Evolutionary conservation across 2,888 invertebrate genomes (phyloP).

Genomic region (Leucophenga maculata): DNA sequence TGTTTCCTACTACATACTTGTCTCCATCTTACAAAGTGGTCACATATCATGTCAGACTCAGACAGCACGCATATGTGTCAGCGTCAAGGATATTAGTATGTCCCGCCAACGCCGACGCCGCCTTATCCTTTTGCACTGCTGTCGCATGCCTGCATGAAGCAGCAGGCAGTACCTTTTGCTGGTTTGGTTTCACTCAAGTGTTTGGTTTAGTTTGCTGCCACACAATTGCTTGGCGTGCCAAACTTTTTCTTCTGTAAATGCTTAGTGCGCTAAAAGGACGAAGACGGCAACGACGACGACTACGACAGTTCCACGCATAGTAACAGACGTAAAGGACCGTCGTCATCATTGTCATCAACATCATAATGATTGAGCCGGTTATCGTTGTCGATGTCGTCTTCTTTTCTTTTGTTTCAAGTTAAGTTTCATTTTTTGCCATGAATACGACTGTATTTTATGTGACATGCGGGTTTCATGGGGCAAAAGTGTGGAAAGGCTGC

Average conservation of each 20-base stretch:
- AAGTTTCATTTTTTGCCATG: not conserved
- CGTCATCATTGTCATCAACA: slow-evolving; percentile 43
- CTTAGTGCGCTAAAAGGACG: slow-evolving; percentile 28
- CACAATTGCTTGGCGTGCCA: slow-evolving; percentile 8
- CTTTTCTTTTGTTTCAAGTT: not conserved
- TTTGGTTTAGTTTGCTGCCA: slow-evolving; percentile 30
- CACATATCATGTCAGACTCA: slow-evolving; percentile 68
- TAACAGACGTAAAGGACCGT: slow-evolving; percentile 9
- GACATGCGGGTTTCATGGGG: not conserved
- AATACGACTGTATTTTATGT: no score
- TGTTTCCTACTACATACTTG: slow-evolving; percentile 48
- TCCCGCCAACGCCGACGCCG: not conserved
- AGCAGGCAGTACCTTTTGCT: not conserved
- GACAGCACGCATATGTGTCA: slow-evolving; percentile 61
- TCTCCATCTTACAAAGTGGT: slow-evolving; percentile 65
- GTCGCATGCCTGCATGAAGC: slow-evolving; percentile 24
- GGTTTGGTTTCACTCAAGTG: slow-evolving; percentile 40
- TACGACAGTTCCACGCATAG: no score
- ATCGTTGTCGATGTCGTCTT: slow-evolving; percentile 49
- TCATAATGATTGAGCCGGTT: slow-evolving; percentile 64
- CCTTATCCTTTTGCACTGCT: slow-evolving; percentile 19
- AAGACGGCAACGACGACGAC: no score
- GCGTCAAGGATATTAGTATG: slow-evolving; percentile 17
- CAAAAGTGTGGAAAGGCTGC: no score
- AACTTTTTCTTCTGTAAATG: not conserved